Evolutionary conservation across 2,113 vertebrate species (phyloP), one percentile per base, ranked within the genome.

Genomic region (Donacobius atricapilla): DNA sequence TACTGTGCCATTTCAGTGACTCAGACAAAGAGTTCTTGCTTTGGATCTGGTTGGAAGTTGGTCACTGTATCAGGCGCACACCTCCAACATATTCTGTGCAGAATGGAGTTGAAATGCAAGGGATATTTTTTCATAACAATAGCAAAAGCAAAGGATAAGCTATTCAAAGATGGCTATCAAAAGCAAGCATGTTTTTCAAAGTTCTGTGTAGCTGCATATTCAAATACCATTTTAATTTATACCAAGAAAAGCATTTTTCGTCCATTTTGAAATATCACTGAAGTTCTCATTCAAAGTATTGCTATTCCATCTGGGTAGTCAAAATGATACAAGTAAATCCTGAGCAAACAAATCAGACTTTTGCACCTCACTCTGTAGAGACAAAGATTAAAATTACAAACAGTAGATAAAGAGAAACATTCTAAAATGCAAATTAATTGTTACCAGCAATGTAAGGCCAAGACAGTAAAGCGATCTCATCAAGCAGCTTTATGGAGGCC

Each of bases 401-500:
- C 75, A 95, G 56, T 73, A 70, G n/a, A 82, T 85, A 96, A 94
- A 97, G 81, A 94, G 47, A 93, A 94, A 85, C 81, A 47, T 92
- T 96, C 71, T 95, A 75, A 91, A 96, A 89, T 85, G 80, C 92
- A 80, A 96, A 76, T 95, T 97, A 96, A 96, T 84, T 90, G 40
- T 89, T 96, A 77, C 72, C 76, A 95, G 66, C n/a, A n/a, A 95
- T 84, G 50, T 61, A 95, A 87, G 81, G 93, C 89, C 75, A 90
- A 96, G 90, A 68, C 60, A 87, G 82, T 75, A 92, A 94, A 95
- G 60, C 2, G 0, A 56, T 96, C 88, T 93, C 92, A 94, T 96
- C 96, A 96, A 94, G 87, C 81, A 96, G 88, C 89, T 96, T 95
- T 80, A 88, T 64, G 91, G 66, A 96, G 79, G 93, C 94, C 94